These are phyloP conservation scores for Prionailurus viverrinus DNA, from an alignment of 2,113 vertebrate genomes.

Conservation along the genomic window DNA sequence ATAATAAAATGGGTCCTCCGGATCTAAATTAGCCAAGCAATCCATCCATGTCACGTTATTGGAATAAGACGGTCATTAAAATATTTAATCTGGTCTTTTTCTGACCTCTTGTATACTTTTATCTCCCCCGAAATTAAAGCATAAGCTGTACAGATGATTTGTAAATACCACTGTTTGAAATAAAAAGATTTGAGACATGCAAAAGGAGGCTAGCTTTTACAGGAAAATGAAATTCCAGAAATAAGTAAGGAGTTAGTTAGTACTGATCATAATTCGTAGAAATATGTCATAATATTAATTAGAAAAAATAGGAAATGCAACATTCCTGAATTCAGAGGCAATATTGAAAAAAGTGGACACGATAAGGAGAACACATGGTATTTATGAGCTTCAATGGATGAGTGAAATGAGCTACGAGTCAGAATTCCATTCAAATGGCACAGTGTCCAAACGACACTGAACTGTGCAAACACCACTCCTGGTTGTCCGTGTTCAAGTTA, in stretches of 20 bases:
- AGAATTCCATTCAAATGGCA: background rate
- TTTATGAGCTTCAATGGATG: background rate
- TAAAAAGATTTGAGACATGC: background rate
- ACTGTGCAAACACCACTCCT: rapidly evolving
- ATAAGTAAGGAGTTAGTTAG: background rate
- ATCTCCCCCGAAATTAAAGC: background rate
- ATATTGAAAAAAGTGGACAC: background rate
- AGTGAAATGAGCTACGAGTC: background rate
- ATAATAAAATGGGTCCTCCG: background rate
- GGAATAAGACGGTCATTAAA: background rate
- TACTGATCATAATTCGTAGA: background rate
- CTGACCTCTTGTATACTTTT: background rate
- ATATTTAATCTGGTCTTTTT: background rate
- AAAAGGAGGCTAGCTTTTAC: background rate
- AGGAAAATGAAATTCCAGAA: background rate
- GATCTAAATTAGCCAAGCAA: background rate
- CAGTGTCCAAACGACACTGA: background rate
- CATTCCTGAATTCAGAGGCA: background rate
- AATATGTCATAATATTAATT: background rate
- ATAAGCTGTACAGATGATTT: background rate
- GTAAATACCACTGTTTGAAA: background rate
- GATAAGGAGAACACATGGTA: no score
- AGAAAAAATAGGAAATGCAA: background rate
- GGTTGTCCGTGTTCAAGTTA: background rate
- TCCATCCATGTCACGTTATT: background rate